Evolutionary conservation across 2,113 vertebrate species (phyloP).

Genomic region (Pitta sordida): DNA sequence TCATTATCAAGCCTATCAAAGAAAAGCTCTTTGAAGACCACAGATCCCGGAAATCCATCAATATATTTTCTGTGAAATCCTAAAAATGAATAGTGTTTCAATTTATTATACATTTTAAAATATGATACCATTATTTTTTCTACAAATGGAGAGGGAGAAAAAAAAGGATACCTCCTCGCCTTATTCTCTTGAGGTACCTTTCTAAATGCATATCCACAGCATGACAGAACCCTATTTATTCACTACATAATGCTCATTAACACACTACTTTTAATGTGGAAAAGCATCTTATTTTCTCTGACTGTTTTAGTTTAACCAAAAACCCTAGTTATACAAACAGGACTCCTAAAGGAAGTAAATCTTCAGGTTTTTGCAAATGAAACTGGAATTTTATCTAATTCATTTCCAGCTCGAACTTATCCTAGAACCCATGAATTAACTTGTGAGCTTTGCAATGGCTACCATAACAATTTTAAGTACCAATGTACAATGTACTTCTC

Average conservation of each 20-base stretch:
- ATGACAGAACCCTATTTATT: not conserved
- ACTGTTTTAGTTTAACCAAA: not conserved
- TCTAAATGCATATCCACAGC: fast-evolving
- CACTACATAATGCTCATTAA: not conserved
- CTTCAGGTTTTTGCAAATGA: not conserved
- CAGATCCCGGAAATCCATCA: not conserved
- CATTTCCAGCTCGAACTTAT: not conserved
- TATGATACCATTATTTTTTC: not conserved
- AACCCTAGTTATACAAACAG: not conserved
- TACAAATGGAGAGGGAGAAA: not conserved
- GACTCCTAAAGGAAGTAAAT: not conserved
- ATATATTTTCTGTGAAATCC: not conserved
- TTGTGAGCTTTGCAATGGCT: not conserved
- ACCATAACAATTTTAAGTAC: not conserved
- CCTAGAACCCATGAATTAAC: not conserved
- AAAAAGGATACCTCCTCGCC: no score
- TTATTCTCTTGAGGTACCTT: not conserved
- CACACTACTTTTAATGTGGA: not conserved
- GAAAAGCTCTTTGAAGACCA: not conserved
- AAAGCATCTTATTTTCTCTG: not conserved
- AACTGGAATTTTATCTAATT: not conserved
- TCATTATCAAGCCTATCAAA: not conserved
- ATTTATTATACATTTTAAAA: not conserved
- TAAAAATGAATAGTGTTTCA: not conserved
- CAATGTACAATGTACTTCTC: not conserved